phyloP scores from a whole-genome alignment of 2,113 vertebrate species.

The Sialia sialis region DNA sequence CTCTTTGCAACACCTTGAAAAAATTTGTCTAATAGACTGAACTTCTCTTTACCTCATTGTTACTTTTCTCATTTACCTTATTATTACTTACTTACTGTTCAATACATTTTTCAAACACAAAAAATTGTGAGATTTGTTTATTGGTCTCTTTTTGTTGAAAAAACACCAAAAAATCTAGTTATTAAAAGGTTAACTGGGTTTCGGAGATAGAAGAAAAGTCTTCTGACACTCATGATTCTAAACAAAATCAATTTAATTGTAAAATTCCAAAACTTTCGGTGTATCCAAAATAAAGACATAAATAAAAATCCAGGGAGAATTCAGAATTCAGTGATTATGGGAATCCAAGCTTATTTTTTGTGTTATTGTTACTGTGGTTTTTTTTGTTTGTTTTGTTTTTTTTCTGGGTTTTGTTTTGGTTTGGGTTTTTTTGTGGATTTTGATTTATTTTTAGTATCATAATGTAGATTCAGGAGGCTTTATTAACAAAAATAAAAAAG shows the following conservation, averaged over 20 bases:
- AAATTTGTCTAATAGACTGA: neutral
- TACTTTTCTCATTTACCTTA: no score
- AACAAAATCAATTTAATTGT: neutral
- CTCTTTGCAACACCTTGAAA: neutral
- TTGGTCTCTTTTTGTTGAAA: neutral
- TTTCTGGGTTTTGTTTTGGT: no score
- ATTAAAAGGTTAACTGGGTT: neutral
- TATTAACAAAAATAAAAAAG: neutral
- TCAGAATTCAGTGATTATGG: neutral
- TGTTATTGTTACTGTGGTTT: neutral
- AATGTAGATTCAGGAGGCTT: neutral
- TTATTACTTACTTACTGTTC: neutral
- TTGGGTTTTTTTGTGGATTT: neutral
- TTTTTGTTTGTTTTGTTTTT: neutral
- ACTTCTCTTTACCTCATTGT: neutral
- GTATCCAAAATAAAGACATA: neutral
- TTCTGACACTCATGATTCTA: neutral
- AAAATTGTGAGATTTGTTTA: neutral
- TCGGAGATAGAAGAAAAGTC: neutral
- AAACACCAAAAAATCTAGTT: neutral
- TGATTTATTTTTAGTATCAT: accelerated
- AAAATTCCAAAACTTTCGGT: neutral
- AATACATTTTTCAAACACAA: neutral
- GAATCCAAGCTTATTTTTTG: accelerated
- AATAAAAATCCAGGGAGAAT: neutral